Evolutionary conservation across 2,113 vertebrate genomes (phyloP), one percentile per base, ranked within the genome.

Genomic region (Platysteira castanea): DNA sequence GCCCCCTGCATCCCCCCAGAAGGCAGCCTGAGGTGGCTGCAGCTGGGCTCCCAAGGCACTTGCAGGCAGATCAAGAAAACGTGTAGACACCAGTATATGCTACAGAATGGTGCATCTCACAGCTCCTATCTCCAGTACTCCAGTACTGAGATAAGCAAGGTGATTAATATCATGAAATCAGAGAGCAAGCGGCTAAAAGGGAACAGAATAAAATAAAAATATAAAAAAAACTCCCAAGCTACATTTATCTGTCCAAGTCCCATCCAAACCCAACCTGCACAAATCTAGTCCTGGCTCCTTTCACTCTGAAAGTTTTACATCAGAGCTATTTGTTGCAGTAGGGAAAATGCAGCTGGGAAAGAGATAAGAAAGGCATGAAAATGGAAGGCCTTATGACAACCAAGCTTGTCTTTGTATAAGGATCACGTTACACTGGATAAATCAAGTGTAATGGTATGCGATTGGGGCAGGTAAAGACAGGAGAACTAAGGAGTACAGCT

Each of bases 401-500:
- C 57, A 80, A 31, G 59, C 76, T 69, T 79, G 59, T 47, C 80
- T 90, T 87, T 93, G 78, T 78, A 11, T 21, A 81, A 92, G 52
- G 80, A 84, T 93, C 95, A 74, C 6, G 1, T 93, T 95, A 57
- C 80, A 23, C 8, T 23, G 91, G 89, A 93, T 91, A 95, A 96
- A 87, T 95, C 89, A 70, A 91, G 74, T 71, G 94, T 74, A 87
- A 87, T 89, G 87, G 86, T 54, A 95, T 91, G 95, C 0, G 14
- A 69, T 31, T 76, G 53, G 91, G 77, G 84, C 91, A 96, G 95
- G 93, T 91, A 95, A 71, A 97, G 91, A 47, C 84, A 87, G 91
- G 64, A 91, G 64, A 69, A 53, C 65, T 31, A 52, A 64, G 73
- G 85, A 92, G 41, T 56, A 42, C 80, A 93, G 94, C 86, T 88